Percentiles rank a stretch among this genome's conserved stretches.
Evolutionary conservation across 2,113 vertebrate species (phyloP).

Genomic region (Pteronura brasiliensis): DNA sequence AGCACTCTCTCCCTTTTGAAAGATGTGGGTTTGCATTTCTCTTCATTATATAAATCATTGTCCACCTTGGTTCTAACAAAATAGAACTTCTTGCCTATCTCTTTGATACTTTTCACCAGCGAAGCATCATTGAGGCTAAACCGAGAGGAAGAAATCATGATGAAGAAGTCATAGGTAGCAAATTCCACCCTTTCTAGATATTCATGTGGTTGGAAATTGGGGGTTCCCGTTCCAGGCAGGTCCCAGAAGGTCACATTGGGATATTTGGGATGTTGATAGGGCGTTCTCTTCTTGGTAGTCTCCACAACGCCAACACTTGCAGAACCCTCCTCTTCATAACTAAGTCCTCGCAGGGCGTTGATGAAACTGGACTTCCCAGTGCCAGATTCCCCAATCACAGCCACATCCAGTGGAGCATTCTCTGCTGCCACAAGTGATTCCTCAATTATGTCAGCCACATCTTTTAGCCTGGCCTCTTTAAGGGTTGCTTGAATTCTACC

Average conservation of each 20-base stretch:
- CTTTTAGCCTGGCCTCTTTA: not conserved
- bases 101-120: constrained; percentile 59
- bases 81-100: constrained; percentile 62
- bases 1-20: constrained; percentile 17
- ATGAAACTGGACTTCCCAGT: constrained; percentile 74
- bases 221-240: constrained; percentile 68
- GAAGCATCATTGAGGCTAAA: constrained; percentile 30
- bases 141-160: constrained; percentile 70
- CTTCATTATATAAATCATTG: not conserved
- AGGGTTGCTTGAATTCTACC: not conserved
- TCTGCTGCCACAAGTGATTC: not conserved
- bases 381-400: constrained; percentile 55
- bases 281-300: constrained; percentile 56
- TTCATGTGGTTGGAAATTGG: not conserved
- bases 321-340: constrained; percentile 43
- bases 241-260: constrained; percentile 76
- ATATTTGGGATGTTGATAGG: constrained; percentile 67
- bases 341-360: constrained; percentile 71
- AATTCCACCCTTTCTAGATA: constrained; percentile 41
- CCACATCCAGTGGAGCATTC: constrained; percentile 7
- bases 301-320: constrained; percentile 64
- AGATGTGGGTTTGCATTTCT: not conserved
- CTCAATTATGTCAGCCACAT: not conserved
- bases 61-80: constrained; percentile 61
- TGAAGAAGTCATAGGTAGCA: constrained; percentile 74